These are phyloP conservation scores for Drosophila pachea DNA, from an alignment of 1,140 invertebrate species.

Conservation along the genomic window DNA sequence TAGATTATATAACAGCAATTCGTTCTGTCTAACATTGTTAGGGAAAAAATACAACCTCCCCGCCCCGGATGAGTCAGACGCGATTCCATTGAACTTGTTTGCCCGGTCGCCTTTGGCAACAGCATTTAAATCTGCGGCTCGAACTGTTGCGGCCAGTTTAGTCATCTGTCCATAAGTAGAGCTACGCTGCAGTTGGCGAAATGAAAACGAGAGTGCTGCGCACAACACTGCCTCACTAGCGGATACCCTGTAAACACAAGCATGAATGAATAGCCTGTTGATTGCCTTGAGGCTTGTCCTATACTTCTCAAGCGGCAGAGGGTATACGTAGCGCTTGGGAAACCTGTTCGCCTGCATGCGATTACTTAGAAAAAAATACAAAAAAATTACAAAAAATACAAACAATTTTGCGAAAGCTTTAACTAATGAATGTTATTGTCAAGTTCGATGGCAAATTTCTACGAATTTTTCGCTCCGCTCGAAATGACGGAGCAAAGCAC, in stretches of 20 bases:
- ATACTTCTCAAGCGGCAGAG: not conserved
- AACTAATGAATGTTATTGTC: constrained; percentile 58
- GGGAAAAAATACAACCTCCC: not conserved
- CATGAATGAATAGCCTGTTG: too few species aligned
- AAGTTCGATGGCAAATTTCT: constrained; percentile 55
- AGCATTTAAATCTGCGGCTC: constrained; percentile 6
- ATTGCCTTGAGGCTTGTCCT: not conserved
- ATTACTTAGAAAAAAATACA: constrained; percentile 30
- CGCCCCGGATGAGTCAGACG: constrained; percentile 16
- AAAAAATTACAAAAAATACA: too few species aligned
- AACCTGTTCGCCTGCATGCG: constrained; percentile 62
- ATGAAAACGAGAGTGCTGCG: constrained; percentile 15
- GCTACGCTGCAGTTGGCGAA: constrained; percentile 17
- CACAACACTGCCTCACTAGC: not conserved
- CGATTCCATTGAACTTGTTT: constrained; percentile 31
- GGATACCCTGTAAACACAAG: not conserved
- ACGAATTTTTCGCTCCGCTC: constrained; percentile 23
- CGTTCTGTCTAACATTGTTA: not conserved
- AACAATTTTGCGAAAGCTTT: constrained; percentile 33
- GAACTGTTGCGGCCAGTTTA: constrained; percentile 19
- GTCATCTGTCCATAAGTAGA: constrained; percentile 20
- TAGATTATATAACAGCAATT: too few species aligned
- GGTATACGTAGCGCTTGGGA: constrained; percentile 9
- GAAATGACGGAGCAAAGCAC: not conserved
- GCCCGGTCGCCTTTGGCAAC: constrained; percentile 21